Percentiles rank a stretch among this genome's conserved stretches.
Evolutionary conservation across 37 sponge, comb jelly and placozoan species (phyloP).

Genomic region (Bolinopsis microptera): DNA sequence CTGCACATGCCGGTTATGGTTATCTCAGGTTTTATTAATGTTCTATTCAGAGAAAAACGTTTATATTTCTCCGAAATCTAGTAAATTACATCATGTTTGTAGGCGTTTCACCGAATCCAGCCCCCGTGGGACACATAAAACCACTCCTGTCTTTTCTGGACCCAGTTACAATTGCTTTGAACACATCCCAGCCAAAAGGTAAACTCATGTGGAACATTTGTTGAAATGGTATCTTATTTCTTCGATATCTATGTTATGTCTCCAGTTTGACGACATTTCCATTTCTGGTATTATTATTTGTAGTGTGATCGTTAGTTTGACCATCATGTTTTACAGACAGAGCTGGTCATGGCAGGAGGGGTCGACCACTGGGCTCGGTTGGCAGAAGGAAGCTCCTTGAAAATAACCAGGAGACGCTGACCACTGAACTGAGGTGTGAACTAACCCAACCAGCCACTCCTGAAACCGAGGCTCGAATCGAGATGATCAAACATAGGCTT

Average conservation of each 20-base stretch:
- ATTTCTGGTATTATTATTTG: no score
- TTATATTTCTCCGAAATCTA: not conserved
- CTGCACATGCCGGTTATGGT: not conserved
- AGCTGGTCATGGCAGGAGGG: not conserved
- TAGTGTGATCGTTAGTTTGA: no score
- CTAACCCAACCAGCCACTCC: not conserved
- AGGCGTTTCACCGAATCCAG: not conserved
- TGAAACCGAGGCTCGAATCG: not conserved
- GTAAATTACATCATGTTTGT: not conserved
- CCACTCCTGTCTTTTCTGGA: not conserved
- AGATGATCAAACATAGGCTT: not conserved
- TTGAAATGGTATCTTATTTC: no score
- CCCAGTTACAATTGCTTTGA: not conserved
- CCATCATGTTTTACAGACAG: not conserved
- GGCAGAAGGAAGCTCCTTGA: not conserved
- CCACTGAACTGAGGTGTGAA: not conserved
- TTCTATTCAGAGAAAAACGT: not conserved
- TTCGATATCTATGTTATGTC: no score
- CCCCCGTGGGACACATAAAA: not conserved
- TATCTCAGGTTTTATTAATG: not conserved
- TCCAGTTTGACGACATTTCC: no score
- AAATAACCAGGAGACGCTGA: conserved; percentile 29
- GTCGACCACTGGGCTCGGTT: not conserved
- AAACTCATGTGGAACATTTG: no score
- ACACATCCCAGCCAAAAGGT: not conserved